A percentile compares a stretch with the other conserved stretches of the same genome.
These are phyloP conservation scores for Lasioglossum villosulum DNA, from an alignment of 2,888 invertebrate species.

Conservation along the genomic window DNA sequence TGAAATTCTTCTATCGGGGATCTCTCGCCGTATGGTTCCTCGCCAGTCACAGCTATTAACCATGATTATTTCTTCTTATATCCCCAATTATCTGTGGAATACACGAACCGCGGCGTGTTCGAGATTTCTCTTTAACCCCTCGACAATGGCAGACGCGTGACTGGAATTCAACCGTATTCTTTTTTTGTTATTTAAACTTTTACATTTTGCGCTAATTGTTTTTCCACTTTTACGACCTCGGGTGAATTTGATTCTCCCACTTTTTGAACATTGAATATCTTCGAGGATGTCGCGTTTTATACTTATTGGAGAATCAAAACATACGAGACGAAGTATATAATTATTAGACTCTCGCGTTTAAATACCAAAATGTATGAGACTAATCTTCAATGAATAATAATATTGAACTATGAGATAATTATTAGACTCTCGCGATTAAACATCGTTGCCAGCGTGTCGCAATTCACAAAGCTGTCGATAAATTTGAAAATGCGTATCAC, in stretches of 20 bases:
- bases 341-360: too few species aligned
- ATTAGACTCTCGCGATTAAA: not conserved
- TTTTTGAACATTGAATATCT: not conserved
- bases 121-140: conserved; percentile 17
- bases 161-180: not conserved
- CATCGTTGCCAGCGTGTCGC: not conserved
- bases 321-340: not conserved
- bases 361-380: too few species aligned
- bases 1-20: not conserved
- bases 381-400: too few species aligned
- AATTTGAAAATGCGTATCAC: not conserved
- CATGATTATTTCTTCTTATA: conserved; percentile 6
- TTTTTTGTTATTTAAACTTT: not conserved
- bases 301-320: too few species aligned
- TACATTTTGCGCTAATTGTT: not conserved
- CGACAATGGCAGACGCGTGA: conserved; percentile 4
- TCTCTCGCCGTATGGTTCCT: not conserved
- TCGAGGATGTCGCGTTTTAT: not conserved
- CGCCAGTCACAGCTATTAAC: conserved; percentile 2
- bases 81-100: not conserved
- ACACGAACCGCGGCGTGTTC: not conserved
- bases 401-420: not conserved
- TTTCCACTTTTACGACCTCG: not conserved
- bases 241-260: not conserved
- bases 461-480: not conserved